These are phyloP conservation scores for Onychomys arenicola DNA, from an alignment of 2,797 vertebrate genomes.

Conservation along the genomic window DNA sequence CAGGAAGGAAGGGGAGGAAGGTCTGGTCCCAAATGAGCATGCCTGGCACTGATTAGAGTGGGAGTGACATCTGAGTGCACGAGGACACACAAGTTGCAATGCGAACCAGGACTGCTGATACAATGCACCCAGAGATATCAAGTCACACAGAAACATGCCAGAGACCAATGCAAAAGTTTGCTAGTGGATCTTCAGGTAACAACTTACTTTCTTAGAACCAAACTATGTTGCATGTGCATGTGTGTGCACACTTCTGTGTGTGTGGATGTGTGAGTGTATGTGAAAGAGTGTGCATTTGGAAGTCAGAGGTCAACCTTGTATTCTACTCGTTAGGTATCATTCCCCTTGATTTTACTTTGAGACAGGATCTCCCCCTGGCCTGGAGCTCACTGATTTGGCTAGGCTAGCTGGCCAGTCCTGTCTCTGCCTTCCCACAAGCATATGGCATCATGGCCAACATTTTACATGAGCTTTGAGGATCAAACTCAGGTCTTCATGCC, in stretches of 20 bases:
- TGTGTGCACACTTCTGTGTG: neutral
- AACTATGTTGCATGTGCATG: neutral
- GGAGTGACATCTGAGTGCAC: accelerated
- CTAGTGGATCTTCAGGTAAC: neutral
- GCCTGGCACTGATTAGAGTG: accelerated
- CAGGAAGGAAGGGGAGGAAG: neutral
- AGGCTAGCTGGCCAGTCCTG: neutral
- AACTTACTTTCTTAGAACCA: conserved; percentile 68
- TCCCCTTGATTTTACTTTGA: neutral
- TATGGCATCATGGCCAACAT: neutral
- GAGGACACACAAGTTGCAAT: accelerated
- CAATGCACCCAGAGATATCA: neutral
- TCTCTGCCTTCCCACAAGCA: neutral
- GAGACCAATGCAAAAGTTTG: neutral
- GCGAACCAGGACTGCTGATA: no score
- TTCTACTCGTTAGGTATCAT: neutral
- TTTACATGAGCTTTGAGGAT: neutral
- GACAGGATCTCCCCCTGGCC: neutral
- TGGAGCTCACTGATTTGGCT: neutral
- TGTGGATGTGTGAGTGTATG: neutral
- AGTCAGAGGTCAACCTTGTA: neutral
- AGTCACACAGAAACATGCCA: neutral
- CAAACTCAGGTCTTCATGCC: neutral
- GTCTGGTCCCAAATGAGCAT: neutral
- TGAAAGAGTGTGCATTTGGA: neutral